These are phyloP conservation scores for Synodontis membranacea DNA, from an alignment of 2,113 vertebrate genomes.

Conservation along the genomic window DNA sequence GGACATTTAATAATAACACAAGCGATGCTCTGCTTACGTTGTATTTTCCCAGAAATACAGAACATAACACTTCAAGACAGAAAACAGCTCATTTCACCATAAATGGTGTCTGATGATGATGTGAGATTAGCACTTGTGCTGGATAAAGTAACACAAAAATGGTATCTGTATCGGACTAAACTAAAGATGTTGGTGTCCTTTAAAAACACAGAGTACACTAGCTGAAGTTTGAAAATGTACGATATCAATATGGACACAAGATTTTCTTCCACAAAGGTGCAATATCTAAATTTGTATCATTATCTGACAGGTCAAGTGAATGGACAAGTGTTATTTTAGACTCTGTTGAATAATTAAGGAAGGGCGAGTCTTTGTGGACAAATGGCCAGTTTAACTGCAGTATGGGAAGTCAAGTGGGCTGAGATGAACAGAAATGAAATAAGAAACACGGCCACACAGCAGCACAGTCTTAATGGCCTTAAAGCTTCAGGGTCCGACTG, in stretches of 20 bases:
- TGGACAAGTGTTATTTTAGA: not conserved
- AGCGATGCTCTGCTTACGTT: not conserved
- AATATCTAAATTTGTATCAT: not conserved
- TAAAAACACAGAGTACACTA: not conserved
- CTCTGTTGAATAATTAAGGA: not conserved
- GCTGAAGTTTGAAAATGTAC: not conserved
- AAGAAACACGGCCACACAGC: not conserved
- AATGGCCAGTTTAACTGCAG: not conserved
- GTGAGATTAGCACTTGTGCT: not conserved
- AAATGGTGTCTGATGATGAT: not conserved
- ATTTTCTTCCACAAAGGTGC: not conserved
- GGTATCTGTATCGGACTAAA: not conserved
- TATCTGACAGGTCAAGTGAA: not conserved
- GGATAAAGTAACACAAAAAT: not conserved
- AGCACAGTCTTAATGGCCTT: not conserved
- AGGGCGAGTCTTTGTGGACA: not conserved
- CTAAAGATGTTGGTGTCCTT: not conserved
- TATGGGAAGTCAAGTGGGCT: not conserved
- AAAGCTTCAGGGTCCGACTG: not conserved
- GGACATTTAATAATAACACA: slow-evolving; percentile 3
- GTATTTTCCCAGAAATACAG: not conserved
- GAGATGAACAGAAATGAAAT: not conserved
- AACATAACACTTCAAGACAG: not conserved
- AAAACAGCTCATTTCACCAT: not conserved
- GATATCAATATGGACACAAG: not conserved